phyloP scores from a whole-genome alignment of 2,113 vertebrate species.

The Erythrocercus mccallii region DNA sequence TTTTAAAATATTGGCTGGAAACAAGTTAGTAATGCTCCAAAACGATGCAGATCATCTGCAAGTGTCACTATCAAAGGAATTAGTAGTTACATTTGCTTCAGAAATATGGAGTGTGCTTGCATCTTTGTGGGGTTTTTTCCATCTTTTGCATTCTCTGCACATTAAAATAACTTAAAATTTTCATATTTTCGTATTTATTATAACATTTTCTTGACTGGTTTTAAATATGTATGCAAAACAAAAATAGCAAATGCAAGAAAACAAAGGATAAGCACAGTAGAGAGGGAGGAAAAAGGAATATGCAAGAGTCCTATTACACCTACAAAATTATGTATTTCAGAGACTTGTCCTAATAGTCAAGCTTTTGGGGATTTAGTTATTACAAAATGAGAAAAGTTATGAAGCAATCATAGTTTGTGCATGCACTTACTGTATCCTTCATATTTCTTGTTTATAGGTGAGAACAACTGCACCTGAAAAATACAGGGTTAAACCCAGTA shows the following conservation, averaged over 20 bases:
- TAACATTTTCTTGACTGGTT: not conserved
- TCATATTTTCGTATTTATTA: not conserved
- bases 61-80: not conserved
- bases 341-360: not conserved
- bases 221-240: not conserved
- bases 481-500: constrained; percentile 97
- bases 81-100: not conserved
- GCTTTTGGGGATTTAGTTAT: not conserved
- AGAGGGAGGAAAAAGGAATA: not conserved
- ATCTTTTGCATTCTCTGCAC: not conserved
- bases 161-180: not conserved
- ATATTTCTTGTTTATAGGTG: constrained; percentile 75
- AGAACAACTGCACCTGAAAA: constrained; percentile 97
- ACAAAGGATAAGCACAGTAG: not conserved
- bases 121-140: not conserved
- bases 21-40: not conserved
- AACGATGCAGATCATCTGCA: not conserved
- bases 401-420: not conserved
- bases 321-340: not conserved
- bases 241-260: not conserved
- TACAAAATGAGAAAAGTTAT: not conserved
- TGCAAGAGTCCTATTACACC: not conserved
- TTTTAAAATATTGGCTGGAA: not conserved
- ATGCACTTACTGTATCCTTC: not conserved
- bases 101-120: not conserved